Base-by-base conservation (phyloP, 2,797 vertebrate genomes). In the Urosaurus nigricauda region DNA sequence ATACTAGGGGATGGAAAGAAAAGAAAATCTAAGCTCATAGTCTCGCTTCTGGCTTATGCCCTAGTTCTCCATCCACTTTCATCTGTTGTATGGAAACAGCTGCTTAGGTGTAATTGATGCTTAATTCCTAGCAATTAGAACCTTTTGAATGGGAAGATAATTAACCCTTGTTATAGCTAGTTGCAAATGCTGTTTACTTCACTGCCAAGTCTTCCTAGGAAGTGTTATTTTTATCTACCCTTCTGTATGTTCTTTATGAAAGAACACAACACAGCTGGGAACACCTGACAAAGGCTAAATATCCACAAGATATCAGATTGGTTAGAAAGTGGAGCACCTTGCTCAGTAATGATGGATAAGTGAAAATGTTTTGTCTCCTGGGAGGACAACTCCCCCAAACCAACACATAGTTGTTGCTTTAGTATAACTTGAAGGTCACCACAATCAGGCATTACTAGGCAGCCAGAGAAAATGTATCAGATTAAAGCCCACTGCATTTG, bases 121-220 rank as follows among this genome's bases (percentile, higher is more conserved):
- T 60, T 71, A 84, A 85, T 80, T 77, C 53, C 40, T 51, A 85
- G 83, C 83, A 79, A 79, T 89, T 73, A 85, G 51, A 85, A 73
- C 37, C 77, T 73, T 85, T 77, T 89, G 88, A 85, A 89, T 80
- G 24, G 75, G 65, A 71, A 79, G 65, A 19, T 71, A 88, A 84
- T 79, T 84, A 70, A 88, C 81, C 74, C 87, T 88, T 84, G 74
- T 88, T 84, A 88, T 43, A 88, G 82, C 29, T 56, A 71, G 60
- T 58, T 84, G 74, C 17, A 78, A 84, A 70, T 43, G 70, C 47
- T 53, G 13, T 88, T 58, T 73, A 32, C 40, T 37, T 80, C n/a
- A 85, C 53, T 74, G 83, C 51, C 77, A 85, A 80, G 4, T 47
- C 75, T 74, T 79, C 21, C 87, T 63, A 88, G 21, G 73, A 89